Evolutionary conservation across 2,113 vertebrate genomes (phyloP).

Genomic region (Microcebus ravelobensis): DNA sequence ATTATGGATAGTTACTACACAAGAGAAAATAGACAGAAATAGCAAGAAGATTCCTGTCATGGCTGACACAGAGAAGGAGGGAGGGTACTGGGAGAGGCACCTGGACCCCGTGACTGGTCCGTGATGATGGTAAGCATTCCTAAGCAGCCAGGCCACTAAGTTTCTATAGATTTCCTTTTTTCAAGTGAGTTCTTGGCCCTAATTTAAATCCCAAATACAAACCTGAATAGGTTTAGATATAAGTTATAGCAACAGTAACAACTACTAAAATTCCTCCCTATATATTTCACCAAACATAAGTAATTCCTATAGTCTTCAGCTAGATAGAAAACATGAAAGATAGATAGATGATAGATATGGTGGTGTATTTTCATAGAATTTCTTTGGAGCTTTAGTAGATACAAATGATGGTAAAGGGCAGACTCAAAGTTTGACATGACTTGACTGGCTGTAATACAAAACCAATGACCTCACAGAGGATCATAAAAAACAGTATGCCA

Average conservation of each 20-base stretch:
- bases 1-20: conserved; percentile 51
- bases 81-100: background rate
- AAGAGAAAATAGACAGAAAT: background rate
- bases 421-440: conserved; percentile 75
- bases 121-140: conserved; percentile 44
- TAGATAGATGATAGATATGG: background rate
- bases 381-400: conserved; percentile 65
- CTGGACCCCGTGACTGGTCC: conserved; percentile 10
- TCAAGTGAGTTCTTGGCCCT: conserved; percentile 10
- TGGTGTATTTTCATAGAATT: conserved; percentile 77
- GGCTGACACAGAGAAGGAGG: conserved; percentile 54
- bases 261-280: background rate
- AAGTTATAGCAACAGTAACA: conserved; percentile 42
- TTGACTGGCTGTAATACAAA: conserved; percentile 77
- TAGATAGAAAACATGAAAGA: conserved; percentile 77
- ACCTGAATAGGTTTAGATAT: conserved; percentile 44
- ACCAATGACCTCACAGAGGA: background rate
- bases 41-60: conserved; percentile 68
- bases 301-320: conserved; percentile 74
- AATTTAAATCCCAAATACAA: conserved; percentile 58
- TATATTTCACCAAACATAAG: conserved; percentile 77
- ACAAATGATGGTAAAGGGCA: conserved; percentile 77
- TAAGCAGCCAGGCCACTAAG: conserved; percentile 28
- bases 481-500: conserved; percentile 53
- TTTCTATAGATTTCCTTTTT: conserved; percentile 61